Conservation (phyloP, 2,888 invertebrate species). For the Graphium colonna region DNA sequence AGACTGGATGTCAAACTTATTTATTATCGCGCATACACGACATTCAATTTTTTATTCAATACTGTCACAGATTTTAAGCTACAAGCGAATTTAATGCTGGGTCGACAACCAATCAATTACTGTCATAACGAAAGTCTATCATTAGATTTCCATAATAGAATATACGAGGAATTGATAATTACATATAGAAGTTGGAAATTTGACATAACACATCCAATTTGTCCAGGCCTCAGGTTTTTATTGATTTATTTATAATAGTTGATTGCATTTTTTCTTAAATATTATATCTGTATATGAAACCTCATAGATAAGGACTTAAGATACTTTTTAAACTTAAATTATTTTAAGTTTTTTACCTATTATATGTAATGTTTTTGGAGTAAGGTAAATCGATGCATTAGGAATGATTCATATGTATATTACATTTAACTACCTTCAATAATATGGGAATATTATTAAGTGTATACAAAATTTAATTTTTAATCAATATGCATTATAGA, state of each 20-base stretch:
- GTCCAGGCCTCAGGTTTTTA: not conserved
- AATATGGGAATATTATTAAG: not conserved
- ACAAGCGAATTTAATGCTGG: not conserved
- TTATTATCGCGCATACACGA: not conserved
- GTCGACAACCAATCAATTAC: not conserved
- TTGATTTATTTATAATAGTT: not conserved
- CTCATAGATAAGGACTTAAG: not conserved
- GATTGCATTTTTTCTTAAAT: too few species aligned
- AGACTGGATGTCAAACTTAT: too few species aligned
- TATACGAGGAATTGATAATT: slow-evolving; percentile 7
- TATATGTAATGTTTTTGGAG: too few species aligned
- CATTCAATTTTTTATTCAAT: not conserved
- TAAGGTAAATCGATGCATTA: too few species aligned
- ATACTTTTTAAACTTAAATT: too few species aligned
- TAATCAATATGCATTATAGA: not conserved
- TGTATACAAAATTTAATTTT: not conserved
- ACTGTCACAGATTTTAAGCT: not conserved
- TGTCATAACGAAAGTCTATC: not conserved
- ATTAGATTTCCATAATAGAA: not conserved
- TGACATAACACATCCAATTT: not conserved
- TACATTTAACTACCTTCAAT: too few species aligned
- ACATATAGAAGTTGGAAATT: not conserved
- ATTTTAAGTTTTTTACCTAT: too few species aligned
- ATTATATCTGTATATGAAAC: not conserved
- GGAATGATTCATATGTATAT: too few species aligned